Conservation (phyloP, 1,140 invertebrate genomes). For the Drosophila littoralis region DNA sequence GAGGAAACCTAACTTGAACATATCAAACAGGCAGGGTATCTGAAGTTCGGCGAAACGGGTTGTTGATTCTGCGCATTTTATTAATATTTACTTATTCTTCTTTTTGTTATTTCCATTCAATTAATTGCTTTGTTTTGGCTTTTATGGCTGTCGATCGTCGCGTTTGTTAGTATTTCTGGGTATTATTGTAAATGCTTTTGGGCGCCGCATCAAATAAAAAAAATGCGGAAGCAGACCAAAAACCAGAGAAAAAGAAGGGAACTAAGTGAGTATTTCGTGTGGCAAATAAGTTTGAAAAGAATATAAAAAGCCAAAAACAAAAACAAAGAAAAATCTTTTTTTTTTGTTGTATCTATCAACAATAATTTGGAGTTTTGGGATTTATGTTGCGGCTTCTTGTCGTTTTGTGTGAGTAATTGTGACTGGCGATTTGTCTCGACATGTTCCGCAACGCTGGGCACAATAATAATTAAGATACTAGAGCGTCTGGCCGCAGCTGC, state of each 20-base stretch:
- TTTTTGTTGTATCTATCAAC: constrained; percentile 1
- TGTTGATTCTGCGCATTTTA: too few species aligned
- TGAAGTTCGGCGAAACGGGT: too few species aligned
- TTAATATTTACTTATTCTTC: neutral
- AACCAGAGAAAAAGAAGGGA: constrained; percentile 1
- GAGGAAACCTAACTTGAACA: too few species aligned
- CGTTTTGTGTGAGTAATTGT: constrained; percentile 25
- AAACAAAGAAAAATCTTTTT: neutral
- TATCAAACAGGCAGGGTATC: too few species aligned
- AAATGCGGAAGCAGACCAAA: constrained; percentile 60
- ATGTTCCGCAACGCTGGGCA: constrained; percentile 63
- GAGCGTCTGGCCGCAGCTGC: constrained; percentile 34
- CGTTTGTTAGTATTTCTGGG: constrained; percentile 40
- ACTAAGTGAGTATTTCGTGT: constrained; percentile 18
- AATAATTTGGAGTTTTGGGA: constrained; percentile 18
- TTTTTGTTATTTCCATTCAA: constrained; percentile 30
- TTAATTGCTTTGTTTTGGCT: constrained; percentile 17
- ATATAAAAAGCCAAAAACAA: neutral
- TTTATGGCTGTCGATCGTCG: constrained; percentile 23
- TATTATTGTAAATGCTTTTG: constrained; percentile 26
- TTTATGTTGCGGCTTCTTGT: neutral
- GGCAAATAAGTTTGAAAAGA: neutral
- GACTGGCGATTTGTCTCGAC: constrained; percentile 54
- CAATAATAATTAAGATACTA: constrained; percentile 66
- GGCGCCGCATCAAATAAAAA: constrained; percentile 24